Base-by-base conservation (phyloP, 2,888 invertebrate genomes). In the Acronicta alni region DNA sequence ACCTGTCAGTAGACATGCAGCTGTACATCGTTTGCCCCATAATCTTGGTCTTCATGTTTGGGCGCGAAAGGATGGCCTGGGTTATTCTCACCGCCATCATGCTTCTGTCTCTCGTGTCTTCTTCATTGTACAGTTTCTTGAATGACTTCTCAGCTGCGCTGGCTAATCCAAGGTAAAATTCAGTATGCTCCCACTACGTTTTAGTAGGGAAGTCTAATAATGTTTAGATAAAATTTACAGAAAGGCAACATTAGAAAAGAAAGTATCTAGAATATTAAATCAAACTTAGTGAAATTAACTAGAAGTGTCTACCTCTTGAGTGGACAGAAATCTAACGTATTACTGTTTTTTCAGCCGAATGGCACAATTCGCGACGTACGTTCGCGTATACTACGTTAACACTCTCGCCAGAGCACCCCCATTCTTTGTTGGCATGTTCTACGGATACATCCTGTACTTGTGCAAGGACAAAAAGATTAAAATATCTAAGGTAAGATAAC, bases 1-100 rank as follows among this genome's bases (percentile, higher is more conserved):
- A 90, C 54, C 79, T 90, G 0, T 83, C 89, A 3, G 89, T 89
- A 16, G 89, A 90, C 46, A 80, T 84, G 32, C 89, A 90, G 59
- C 72, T 90, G 3, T 87, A 89, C 68, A 57, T 87, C 15, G 39
- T 86, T 9, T 81, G 85, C 35, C 89, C 89, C 0, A 16, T 89
- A 7, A 58, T 89, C 6, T 44, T 89, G 45, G 58, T 85, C 7
- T 88, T 81, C 70, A 48, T 88, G 57, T 87, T 89, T 0, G 84
- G 85, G 0, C 58, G 57, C 9, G 79, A 76, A 32, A 57, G 32
- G 14, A 32, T 77, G 2, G 88, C 87, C 0, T 86, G 86, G 85
- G 43, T 62, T 0, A 72, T 79, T 2, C 76, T 89, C 0, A 60
- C 70, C 1, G 37, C 57, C 1, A 67, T 81, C 4, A 52, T 86